phyloP scores from a whole-genome alignment of 2,888 invertebrate species.

The Tethea ocularis region DNA sequence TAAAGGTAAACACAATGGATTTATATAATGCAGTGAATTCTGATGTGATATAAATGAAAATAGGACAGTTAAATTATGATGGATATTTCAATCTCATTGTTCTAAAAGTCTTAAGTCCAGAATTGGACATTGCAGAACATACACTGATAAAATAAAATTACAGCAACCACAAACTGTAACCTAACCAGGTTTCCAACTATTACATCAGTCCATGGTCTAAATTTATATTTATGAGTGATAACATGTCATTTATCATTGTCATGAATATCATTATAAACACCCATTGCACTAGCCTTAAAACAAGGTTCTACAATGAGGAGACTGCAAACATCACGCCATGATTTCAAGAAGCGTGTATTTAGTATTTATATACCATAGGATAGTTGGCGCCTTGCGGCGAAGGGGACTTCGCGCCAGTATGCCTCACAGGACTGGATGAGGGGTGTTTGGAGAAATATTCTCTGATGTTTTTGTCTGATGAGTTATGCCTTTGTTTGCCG shows the following conservation, averaged over 20 bases:
- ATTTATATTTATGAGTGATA: too few species aligned
- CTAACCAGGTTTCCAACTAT: too few species aligned
- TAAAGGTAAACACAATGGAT: not conserved
- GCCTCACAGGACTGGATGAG: conserved; percentile 92
- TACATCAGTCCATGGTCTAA: too few species aligned
- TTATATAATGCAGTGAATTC: not conserved
- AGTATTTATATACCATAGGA: conserved; percentile 86
- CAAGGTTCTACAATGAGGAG: too few species aligned
- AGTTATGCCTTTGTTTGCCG: conserved; percentile 77
- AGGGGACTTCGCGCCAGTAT: conserved; percentile 91
- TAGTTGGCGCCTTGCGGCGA: conserved; percentile 91
- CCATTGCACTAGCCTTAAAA: too few species aligned
- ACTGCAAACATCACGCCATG: too few species aligned
- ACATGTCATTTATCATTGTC: too few species aligned
- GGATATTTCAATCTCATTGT: not conserved
- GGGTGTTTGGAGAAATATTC: conserved; percentile 95
- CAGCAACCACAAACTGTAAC: too few species aligned
- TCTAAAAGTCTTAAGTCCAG: not conserved
- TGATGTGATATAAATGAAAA: too few species aligned
- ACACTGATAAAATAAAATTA: too few species aligned
- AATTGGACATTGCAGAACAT: not conserved
- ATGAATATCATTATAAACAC: too few species aligned
- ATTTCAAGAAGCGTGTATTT: not conserved
- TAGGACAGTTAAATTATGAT: too few species aligned
- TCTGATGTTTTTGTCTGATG: conserved; percentile 92